Evolutionary conservation across 2,888 invertebrate genomes (phyloP), one percentile per base, ranked within the genome.

Genomic region (Cephus rjabovi): DNA sequence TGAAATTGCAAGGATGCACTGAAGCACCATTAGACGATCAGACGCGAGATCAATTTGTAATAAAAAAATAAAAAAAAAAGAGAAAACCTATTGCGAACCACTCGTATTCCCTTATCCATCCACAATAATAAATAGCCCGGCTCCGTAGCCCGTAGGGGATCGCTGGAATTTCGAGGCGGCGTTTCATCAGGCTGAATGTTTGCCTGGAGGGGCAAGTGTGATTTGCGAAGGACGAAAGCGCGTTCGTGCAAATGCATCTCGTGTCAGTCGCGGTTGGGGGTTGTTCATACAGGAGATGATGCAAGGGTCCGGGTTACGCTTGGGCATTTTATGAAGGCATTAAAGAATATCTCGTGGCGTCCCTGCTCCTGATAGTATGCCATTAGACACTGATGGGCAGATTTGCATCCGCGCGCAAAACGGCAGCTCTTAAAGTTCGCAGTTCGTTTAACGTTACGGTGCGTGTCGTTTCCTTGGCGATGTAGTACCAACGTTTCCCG

Each of bases 171-270:
- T 82, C 80, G 81, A 82, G 79, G 80, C 74, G 81, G 81, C 81
- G 81, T 86, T 86, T 84, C 86, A 80, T 84, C 83, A 77, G 84
- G 85, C 86, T 86, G 86, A 87, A 87, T 88, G 85, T 88, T 88
- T 86, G 86, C 83, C 84, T 82, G 81, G 77, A 80, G 83, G 83
- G 85, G 82, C 82, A 68, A 69, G 69, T 35, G 33, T 15, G 56
- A 56, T 56, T 56, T 56, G 56, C 56, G 23, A 56, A 56, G 56
- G 56, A 56, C 56, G 56, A 56, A 56, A 56, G 56, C 56, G 56
- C 56, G 56, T 23, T 56, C 56, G 56, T 56, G 56, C 23, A 56
- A 56, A 56, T 56, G 56, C 56, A 56, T 56, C 56, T 56, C 56
- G 9, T 56, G 56, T 56, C 56, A 56, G 56, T 23, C 56, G 23